Evolutionary conservation across 1,140 invertebrate species (phyloP), one percentile per base, ranked within the genome.

Genomic region (Tachypleus tridentatus): DNA sequence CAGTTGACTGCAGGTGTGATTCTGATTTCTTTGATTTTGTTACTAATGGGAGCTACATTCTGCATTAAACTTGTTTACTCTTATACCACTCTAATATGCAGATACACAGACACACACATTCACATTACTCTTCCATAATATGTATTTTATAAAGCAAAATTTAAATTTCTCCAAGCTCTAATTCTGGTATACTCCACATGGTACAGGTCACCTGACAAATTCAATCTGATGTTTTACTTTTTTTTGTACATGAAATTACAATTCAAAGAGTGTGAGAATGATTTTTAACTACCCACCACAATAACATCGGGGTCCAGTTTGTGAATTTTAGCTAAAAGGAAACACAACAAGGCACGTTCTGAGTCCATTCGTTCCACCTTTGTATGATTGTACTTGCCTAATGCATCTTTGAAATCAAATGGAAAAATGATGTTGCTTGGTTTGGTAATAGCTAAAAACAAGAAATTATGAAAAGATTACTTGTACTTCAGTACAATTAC

Each of bases 271-370:
- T 29, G 2, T 29, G 2, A 29, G 29, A 29, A 29, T 29, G 29
- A 29, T 29, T 29, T 29, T 29, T 29, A 29, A 29, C 29, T 60
- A 71, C 73, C 65, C 74, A 80, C 79, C 5, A 98, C 84, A 59
- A 98, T 84, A 8, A 98, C 76, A 80, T 99, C 97, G 0, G 95
- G 91, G 80, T 98, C 95, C 52, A 91, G 79, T 74, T 87, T 87
- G 72, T 87, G 84, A 66, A 98, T 85, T 74, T 90, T 88, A 0
- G 86, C 84, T 61, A 96, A 77, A 65, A 95, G 85, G 75, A 85
- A 88, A 66, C 86, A 90, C 0, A 98, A 75, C 3, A 98, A 78
- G 56, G 86, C 87, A 67, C 88, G 76, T 80, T 98, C 97, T 6
- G 85, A 86, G 61, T 94, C 88, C 70, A 87, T 85, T 58, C 79